Evolutionary conservation across 1,140 invertebrate species (phyloP).

Genomic region (Pogonomyrmex californicus): DNA sequence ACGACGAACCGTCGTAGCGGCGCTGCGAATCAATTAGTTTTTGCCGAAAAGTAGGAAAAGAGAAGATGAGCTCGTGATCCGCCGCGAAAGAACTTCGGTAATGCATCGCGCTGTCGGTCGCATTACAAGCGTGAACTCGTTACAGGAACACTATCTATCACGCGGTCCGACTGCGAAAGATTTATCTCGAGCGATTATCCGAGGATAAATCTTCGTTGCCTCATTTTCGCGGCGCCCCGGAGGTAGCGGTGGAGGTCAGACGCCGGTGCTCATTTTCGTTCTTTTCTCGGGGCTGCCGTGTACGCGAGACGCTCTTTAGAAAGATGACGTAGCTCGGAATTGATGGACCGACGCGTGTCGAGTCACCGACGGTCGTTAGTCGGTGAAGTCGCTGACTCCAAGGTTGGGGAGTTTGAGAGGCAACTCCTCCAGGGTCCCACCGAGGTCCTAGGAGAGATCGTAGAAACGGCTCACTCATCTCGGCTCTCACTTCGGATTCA

Average conservation of each 20-base stretch:
- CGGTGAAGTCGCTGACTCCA: background rate
- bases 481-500: background rate
- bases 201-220: slow-evolving; percentile 52
- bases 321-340: slow-evolving; percentile 36
- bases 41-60: background rate
- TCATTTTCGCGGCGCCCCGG: slow-evolving; percentile 31
- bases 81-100: background rate
- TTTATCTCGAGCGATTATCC: slow-evolving; percentile 40
- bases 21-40: slow-evolving; percentile 13
- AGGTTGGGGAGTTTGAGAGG: background rate
- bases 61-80: background rate
- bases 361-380: slow-evolving; percentile 26
- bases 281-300: slow-evolving; percentile 4
- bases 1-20: background rate
- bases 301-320: slow-evolving; percentile 14
- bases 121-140: slow-evolving; percentile 51
- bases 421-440: too few species aligned
- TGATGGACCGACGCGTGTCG: slow-evolving; percentile 31
- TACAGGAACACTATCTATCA: slow-evolving; percentile 56
- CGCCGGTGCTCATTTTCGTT: slow-evolving; percentile 4
- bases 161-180: background rate
- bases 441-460: background rate
- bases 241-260: slow-evolving; percentile 16
- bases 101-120: slow-evolving; percentile 5
- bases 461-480: background rate